These are phyloP conservation scores for Molossus molossus DNA, from an alignment of 2,797 vertebrate species.

Conservation along the genomic window DNA sequence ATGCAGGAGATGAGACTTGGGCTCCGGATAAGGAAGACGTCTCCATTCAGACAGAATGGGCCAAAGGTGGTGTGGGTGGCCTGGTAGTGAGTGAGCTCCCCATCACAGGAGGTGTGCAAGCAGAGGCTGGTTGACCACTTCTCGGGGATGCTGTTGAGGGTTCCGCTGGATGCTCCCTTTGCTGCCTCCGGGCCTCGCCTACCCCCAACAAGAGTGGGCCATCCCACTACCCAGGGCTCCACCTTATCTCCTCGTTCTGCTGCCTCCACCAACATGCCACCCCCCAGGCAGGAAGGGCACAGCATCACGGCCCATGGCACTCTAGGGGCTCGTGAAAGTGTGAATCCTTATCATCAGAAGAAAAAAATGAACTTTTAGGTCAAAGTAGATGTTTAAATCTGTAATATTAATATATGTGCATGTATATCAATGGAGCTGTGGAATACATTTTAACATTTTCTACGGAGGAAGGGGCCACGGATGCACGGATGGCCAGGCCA, in stretches of 20 bases:
- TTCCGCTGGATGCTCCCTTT: neutral
- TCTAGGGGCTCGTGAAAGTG: neutral
- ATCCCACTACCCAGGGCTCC: neutral
- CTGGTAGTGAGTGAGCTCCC: neutral
- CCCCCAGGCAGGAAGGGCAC: accelerated
- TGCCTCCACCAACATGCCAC: no score
- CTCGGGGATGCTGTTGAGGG: neutral
- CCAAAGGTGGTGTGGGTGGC: neutral
- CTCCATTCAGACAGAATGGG: no score
- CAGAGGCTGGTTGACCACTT: no score
- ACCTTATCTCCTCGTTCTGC: neutral
- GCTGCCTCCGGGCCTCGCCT: neutral
- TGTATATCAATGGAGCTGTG: neutral
- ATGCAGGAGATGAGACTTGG: neutral
- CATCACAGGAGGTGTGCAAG: neutral
- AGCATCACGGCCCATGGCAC: neutral
- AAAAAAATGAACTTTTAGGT: neutral
- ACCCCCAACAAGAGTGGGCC: neutral
- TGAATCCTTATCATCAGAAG: neutral
- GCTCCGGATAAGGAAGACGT: neutral
- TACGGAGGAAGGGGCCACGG: neutral
- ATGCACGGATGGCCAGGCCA: neutral
- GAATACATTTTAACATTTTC: neutral
- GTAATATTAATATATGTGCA: neutral
- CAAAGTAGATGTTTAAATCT: neutral